A percentile compares a stretch with the other conserved stretches of the same genome.
Conservation (phyloP, 1,140 invertebrate genomes). For the Drosophila mayri region DNA sequence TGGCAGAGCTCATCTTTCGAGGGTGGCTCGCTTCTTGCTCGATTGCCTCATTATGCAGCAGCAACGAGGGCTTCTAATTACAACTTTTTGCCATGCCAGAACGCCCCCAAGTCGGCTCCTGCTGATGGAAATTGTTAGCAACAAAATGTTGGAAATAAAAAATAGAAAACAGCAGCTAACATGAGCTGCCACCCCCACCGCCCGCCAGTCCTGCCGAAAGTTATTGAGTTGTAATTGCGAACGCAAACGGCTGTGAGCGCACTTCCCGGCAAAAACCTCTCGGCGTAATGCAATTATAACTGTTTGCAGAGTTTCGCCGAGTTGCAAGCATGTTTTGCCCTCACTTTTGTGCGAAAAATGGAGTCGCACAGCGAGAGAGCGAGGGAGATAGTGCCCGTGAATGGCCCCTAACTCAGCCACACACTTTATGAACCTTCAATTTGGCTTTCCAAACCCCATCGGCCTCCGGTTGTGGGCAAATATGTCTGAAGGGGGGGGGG, state of each 20-base stretch:
- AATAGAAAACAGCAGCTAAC: constrained; percentile 24
- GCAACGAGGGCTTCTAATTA: constrained; percentile 59
- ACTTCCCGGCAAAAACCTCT: constrained; percentile 55
- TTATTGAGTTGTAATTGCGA: constrained; percentile 80
- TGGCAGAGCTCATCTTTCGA: constrained; percentile 57
- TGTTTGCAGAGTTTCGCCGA: constrained; percentile 31
- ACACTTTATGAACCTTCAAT: constrained; percentile 24
- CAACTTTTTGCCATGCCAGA: constrained; percentile 42
- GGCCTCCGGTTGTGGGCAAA: constrained; percentile 19
- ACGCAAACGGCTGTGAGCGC: constrained; percentile 47
- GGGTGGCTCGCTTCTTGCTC: constrained; percentile 20
- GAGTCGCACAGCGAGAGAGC: background rate
- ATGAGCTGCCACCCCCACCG: constrained; percentile 48
- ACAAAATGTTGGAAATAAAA: constrained; percentile 33
- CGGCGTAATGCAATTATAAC: constrained; percentile 74
- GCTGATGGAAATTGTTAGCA: constrained; percentile 40
- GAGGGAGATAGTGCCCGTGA: constrained; percentile 8
- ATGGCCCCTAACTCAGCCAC: background rate
- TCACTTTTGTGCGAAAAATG: constrained; percentile 25
- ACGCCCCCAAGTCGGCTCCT: constrained; percentile 47
- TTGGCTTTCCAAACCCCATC: constrained; percentile 28
- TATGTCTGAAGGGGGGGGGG: background rate
- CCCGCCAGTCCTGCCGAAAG: constrained; percentile 46
- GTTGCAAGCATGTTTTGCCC: constrained; percentile 25
- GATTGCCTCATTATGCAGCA: constrained; percentile 39